phyloP scores from a whole-genome alignment of 2,888 invertebrate species.

The Incurvaria masculella region DNA sequence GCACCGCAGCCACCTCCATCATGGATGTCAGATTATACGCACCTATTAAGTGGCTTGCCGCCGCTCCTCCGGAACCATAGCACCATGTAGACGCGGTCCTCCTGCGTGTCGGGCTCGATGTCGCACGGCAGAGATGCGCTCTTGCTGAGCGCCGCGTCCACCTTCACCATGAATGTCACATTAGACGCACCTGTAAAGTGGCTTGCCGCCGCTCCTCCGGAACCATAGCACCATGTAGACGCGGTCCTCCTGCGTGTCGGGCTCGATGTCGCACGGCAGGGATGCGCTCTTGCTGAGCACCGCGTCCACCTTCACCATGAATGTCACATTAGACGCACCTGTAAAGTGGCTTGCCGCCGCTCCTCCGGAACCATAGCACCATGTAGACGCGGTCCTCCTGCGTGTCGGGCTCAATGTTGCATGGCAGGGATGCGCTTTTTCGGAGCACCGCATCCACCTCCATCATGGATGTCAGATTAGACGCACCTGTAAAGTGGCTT shows the following conservation, averaged over 20 bases:
- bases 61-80: constrained; percentile 87
- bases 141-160: constrained; percentile 81
- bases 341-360: constrained; percentile 84
- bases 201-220: constrained; percentile 80
- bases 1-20: constrained; percentile 73
- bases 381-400: constrained; percentile 86
- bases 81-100: constrained; percentile 89
- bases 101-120: constrained; percentile 77
- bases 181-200: constrained; percentile 86
- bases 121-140: constrained; percentile 86
- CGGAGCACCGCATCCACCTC: constrained; percentile 82
- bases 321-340: no score
- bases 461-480: no score
- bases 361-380: constrained; percentile 90
- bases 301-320: constrained; percentile 69
- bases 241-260: constrained; percentile 76
- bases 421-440: constrained; percentile 79
- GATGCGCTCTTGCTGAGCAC: constrained; percentile 81
- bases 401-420: constrained; percentile 82
- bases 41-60: constrained; percentile 90
- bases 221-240: constrained; percentile 94
- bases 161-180: constrained; percentile 57
- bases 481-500: constrained; percentile 88
- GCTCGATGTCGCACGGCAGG: constrained; percentile 86
- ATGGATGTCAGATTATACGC: constrained; percentile 44